A percentile compares a stretch with the other conserved stretches of the same genome.
These are phyloP conservation scores for Rhegmatorhina hoffmannsi DNA, from an alignment of 2,113 vertebrate genomes.

Conservation along the genomic window DNA sequence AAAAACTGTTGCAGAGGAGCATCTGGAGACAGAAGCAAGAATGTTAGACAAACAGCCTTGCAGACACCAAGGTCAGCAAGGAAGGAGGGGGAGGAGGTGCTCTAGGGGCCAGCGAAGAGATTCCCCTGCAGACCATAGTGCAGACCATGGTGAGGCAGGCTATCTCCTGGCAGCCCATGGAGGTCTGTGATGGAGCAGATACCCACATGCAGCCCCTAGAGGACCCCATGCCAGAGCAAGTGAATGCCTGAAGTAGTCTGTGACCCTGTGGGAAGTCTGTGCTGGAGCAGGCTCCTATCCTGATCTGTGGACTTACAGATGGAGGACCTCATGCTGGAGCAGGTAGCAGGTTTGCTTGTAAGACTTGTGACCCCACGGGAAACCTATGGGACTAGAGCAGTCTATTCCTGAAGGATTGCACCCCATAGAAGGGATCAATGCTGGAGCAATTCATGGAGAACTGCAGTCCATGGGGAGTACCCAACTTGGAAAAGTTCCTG, in stretches of 20 bases:
- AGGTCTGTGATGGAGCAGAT: background rate
- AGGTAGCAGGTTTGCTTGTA: background rate
- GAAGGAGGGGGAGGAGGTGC: background rate
- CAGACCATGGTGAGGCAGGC: too few relatives aligned
- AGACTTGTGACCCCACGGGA: fast-evolving
- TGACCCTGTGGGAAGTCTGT: background rate
- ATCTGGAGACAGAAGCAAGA: background rate
- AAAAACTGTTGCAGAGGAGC: background rate
- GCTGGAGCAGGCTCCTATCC: background rate
- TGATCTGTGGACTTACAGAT: fast-evolving
- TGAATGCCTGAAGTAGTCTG: background rate
- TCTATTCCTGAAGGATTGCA: background rate
- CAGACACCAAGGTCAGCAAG: background rate
- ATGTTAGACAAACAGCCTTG: background rate
- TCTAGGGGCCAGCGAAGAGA: fast-evolving
- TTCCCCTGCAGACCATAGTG: fast-evolving
- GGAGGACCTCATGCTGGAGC: background rate
- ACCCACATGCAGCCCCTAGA: background rate
- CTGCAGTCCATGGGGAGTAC: background rate
- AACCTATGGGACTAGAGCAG: fast-evolving
- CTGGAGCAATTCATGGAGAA: background rate
- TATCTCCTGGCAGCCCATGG: background rate
- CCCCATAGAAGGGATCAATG: fast-evolving
- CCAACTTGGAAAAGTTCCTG: background rate
- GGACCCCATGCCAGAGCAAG: fast-evolving